A percentile compares a stretch with the other conserved stretches of the same genome.
Evolutionary conservation across 2,888 invertebrate genomes (phyloP).

Genomic region (Uloborus plumipes): DNA sequence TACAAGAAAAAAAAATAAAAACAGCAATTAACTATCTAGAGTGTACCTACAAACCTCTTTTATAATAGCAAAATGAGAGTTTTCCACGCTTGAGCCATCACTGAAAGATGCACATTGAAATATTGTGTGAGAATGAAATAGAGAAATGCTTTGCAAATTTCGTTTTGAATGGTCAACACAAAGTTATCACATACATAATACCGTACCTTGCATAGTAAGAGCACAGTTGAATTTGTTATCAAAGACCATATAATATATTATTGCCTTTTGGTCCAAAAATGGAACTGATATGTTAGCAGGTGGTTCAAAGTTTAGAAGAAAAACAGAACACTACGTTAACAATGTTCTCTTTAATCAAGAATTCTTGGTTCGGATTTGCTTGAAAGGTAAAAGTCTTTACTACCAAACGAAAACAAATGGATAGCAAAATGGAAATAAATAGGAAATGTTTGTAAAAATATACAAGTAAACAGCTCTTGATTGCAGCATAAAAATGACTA

Average conservation of each 20-base stretch:
- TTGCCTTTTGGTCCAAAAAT: slow-evolving; percentile 62
- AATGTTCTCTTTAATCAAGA: slow-evolving; percentile 41
- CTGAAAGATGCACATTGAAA: slow-evolving; percentile 60
- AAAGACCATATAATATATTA: slow-evolving; percentile 58
- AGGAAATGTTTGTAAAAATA: slow-evolving; percentile 32
- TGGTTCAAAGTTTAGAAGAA: slow-evolving; percentile 43
- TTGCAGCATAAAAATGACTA: slow-evolving; percentile 23
- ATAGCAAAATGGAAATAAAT: slow-evolving; percentile 30
- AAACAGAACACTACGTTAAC: slow-evolving; percentile 48
- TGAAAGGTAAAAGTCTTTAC: slow-evolving; percentile 12
- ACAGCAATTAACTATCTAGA: slow-evolving; percentile 6
- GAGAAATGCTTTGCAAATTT: slow-evolving; percentile 48
- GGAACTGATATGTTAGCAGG: slow-evolving; percentile 65
- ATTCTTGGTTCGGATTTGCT: slow-evolving; percentile 60
- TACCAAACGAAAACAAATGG: slow-evolving; percentile 18
- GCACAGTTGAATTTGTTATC: slow-evolving; percentile 59
- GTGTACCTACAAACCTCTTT: slow-evolving; percentile 25
- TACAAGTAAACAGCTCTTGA: slow-evolving; percentile 39
- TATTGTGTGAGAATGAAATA: slow-evolving; percentile 49
- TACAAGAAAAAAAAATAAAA: slow-evolving; percentile 26
- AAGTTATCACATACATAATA: slow-evolving; percentile 62
- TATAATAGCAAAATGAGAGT: slow-evolving; percentile 34
- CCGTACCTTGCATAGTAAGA: slow-evolving; percentile 51
- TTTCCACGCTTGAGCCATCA: slow-evolving; percentile 58
- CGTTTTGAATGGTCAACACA: slow-evolving; percentile 51